Evolutionary conservation across 2,888 invertebrate genomes (phyloP), one percentile per base, ranked within the genome.

Genomic region (Creontiades dilutus): DNA sequence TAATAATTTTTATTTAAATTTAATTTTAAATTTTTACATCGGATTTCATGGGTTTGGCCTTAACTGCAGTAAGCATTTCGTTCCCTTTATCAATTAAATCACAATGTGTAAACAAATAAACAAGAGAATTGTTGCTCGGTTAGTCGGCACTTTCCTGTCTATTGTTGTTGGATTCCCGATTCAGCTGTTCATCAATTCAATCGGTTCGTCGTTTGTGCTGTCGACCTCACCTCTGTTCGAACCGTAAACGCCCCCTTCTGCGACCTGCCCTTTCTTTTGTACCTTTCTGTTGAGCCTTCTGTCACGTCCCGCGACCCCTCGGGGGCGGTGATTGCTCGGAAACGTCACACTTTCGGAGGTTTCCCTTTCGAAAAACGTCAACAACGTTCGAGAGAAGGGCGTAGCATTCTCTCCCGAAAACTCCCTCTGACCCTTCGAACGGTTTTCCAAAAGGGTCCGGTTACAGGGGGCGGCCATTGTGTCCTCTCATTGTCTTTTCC

Each of bases 381-480:
- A 81, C 85, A 14, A 12, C 85, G 19, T 28, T 2, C 11, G n/a
- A 52, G n/a, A n/a, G n/a, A n/a, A n/a, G n/a, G n/a, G n/a, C n/a
- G n/a, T n/a, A n/a, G 84, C 5, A 16, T 11, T 5, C 19, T 28
- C 84, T 19, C 57, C 57, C 14, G 16, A 27, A 13, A 16, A 27
- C 57, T 52, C 57, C n/a, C n/a, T 28, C 57, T 61, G 19, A 61
- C 13, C 55, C n/a, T 52, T 48, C 46, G 37, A 82, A 47, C n/a
- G 82, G 82, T 82, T 86, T 87, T 28, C 76, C 52, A 76, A 87
- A 78, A 87, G 87, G 76, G 76, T 87, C 87, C 76, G 37, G 87
- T 87, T 87, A 87, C 86, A 68, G 7, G 68, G 19, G 55, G n/a
- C 28, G 23, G 19, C 61, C 48, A 87, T 87, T 87, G 87, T 87